These are phyloP conservation scores for Talpa occidentalis DNA, from an alignment of 2,113 vertebrate species.

Conservation along the genomic window DNA sequence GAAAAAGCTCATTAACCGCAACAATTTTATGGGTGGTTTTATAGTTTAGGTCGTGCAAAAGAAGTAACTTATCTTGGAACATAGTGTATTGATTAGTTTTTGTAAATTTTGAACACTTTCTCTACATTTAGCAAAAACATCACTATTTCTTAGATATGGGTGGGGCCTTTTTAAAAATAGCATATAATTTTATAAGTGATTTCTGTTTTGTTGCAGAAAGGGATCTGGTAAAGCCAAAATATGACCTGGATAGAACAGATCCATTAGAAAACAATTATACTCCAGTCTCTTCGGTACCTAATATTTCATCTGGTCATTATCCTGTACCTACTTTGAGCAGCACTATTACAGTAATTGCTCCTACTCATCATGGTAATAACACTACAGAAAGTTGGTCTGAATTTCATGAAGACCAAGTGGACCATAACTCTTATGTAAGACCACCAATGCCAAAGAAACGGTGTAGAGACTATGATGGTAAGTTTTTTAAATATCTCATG, in stretches of 20 bases:
- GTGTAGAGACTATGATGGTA: constrained; percentile 98
- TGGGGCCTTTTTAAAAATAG: not conserved
- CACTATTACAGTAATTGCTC: constrained; percentile 97
- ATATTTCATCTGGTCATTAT: constrained; percentile 92
- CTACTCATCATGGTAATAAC: constrained; percentile 95
- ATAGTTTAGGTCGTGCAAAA: constrained; percentile 23
- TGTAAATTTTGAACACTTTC: not conserved
- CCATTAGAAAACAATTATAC: constrained; percentile 91
- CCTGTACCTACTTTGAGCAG: constrained; percentile 96
- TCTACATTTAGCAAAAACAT: constrained; percentile 38
- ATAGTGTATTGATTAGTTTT: not conserved
- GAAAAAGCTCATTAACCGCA: constrained; percentile 1
- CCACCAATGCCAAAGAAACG: constrained; percentile 94
- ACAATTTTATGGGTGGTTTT: constrained; percentile 6
- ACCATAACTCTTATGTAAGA: constrained; percentile 92
- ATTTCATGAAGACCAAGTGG: constrained; percentile 93
- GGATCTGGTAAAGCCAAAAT: constrained; percentile 95
- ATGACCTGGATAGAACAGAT: constrained; percentile 92
- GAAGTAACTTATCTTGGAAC: constrained; percentile 1
- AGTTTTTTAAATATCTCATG: constrained; percentile 43
- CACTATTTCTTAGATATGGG: not conserved
- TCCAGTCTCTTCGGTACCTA: constrained; percentile 89
- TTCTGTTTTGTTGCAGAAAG: constrained; percentile 88
- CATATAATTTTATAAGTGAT: constrained; percentile 42
- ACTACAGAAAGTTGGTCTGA: constrained; percentile 97